Evolutionary conservation across 2,888 invertebrate species (phyloP), one percentile per base, ranked within the genome.

Genomic region (Hyposoter dolosus): DNA sequence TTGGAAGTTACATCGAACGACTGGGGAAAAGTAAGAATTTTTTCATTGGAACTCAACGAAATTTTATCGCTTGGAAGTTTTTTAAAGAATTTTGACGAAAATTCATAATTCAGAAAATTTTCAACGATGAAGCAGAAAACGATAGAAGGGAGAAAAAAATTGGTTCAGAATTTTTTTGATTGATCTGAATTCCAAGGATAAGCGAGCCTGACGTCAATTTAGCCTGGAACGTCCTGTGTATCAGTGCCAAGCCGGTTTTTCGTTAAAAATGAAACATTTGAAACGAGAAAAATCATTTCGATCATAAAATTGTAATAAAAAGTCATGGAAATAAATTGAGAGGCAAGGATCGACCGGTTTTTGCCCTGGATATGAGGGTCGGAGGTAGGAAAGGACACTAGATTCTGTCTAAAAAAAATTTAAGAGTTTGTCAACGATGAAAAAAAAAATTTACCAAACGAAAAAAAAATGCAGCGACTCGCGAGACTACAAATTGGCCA

Each of bases 311-410:
- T 15, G 28, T 1, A 4, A 60, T 60, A 40, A 50, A 35, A 43
- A 32, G 28, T 53, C 19, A 35, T 50, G 35, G n/a, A 72, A 50
- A 72, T 72, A 72, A 72, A 50, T 72, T 53, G 32, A 72, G 50
- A n/a, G 35, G 19, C 7, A 72, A 72, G 32, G 72, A 53, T 32
- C 50, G 35, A 72, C 50, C 53, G 72, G 53, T 72, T 72, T 53
- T 72, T 19, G 12, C 32, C 53, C 53, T 35, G n/a, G 19, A 3
- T 6, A 23, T 23, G 6, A 60, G 28, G 28, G 9, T 60, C 15
- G 28, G 28, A 28, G 23, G 60, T 60, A 28, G 60, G 23, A 12
- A 60, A 23, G 60, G 60, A 60, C 28, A 1, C 23, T 60, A 60
- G 15, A 60, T 15, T 28, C 15, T 15, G 60, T 28, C 15, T 12